These are phyloP conservation scores for Plemyria rubiginata DNA, from an alignment of 2,888 invertebrate species.

Conservation along the genomic window DNA sequence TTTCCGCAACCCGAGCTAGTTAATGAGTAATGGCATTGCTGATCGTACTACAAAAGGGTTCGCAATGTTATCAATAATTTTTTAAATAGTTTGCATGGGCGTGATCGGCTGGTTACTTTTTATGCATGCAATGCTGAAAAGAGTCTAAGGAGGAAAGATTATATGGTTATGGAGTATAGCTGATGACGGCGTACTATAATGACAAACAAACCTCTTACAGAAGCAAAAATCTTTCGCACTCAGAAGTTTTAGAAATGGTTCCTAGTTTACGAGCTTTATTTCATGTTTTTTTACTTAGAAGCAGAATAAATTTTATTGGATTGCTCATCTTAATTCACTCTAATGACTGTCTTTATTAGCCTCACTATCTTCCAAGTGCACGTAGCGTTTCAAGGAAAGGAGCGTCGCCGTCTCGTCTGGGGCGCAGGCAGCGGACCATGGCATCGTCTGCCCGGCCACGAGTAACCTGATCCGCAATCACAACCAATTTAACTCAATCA, in stretches of 20 bases:
- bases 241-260: no score
- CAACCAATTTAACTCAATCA: slow-evolving; percentile 74
- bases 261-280: no score
- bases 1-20: slow-evolving; percentile 10
- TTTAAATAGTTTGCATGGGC: neutral
- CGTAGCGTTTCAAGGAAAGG: slow-evolving; percentile 34
- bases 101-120: neutral
- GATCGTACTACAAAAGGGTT: slow-evolving; percentile 31
- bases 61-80: slow-evolving; percentile 28
- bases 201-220: no score
- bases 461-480: slow-evolving; percentile 71
- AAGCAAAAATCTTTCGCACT: no score
- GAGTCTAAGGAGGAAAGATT: no score
- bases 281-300: no score
- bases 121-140: slow-evolving; percentile 2
- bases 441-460: slow-evolving; percentile 52
- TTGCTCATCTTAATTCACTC: neutral
- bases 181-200: no score
- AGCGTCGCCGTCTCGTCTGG: slow-evolving; percentile 54
- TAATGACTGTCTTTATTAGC: neutral
- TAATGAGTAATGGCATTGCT: slow-evolving; percentile 32
- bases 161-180: no score
- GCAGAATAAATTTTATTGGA: neutral
- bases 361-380: slow-evolving; percentile 11
- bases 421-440: slow-evolving; percentile 48